Evolutionary conservation across 2,113 vertebrate genomes (phyloP), one percentile per base, ranked within the genome.

Genomic region (Budorcas taxicolor): DNA sequence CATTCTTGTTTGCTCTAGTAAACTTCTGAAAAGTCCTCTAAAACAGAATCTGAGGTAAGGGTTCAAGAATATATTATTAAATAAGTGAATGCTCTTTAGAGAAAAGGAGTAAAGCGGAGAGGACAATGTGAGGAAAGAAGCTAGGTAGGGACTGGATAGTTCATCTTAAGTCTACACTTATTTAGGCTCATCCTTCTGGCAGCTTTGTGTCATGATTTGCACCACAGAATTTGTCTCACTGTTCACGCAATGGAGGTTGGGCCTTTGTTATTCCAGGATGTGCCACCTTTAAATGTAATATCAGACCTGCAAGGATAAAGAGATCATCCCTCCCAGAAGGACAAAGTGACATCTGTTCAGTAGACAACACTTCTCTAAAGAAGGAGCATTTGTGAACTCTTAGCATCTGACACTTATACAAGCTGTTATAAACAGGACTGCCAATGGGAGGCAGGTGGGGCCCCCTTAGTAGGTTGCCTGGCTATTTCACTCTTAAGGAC

Each of bases 301-400:
- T 5, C 5, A 0, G 15, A 3, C 19, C 0, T 16, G 1, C 13
- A 57, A 40, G 4, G 16, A 53, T 67, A 62, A 87, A 87, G n/a
- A 83, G 74, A 2, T 50, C 27, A 47, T 58, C 11, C 27, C 21
- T 88, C 25, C 29, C 33, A 50, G 16, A 43, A 62, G 10, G 52
- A 43, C 58, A 55, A 52, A 84, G 47, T 78, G 33, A 19, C 0
- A 5, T 60, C 19, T 17, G 9, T 64, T 84, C 62, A 60, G 27
- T 19, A 45, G 43, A 74, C n/a, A 45, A 40, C 15, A 74, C 33
- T 23, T 86, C 10, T 71, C 11, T 81, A 45, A 67, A 85, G 58
- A 83, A 71, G 62, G 19, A 78, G 13, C n/a, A 53, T 52, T 27
- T 84, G 21, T 83, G 12, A 52, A 83, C 19, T 14, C 25, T 64